Base-by-base conservation (phyloP, 2,888 invertebrate genomes). In the Ecdyonurus torrentis region DNA sequence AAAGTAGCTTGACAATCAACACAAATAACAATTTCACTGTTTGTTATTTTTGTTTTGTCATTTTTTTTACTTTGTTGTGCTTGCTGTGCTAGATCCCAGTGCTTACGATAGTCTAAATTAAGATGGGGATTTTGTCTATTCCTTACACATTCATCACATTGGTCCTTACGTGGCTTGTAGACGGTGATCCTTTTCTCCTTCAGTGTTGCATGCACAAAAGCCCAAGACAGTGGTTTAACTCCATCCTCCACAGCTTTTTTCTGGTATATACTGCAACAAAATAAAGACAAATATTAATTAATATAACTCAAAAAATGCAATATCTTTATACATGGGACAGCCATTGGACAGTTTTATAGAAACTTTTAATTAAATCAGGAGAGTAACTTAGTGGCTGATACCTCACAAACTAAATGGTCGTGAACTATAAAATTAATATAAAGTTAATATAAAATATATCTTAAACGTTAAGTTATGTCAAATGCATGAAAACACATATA, bases 1-100 rank as follows among this genome's bases (percentile, higher is more conserved):
- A 69, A 64, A 22, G 69, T 69, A 52, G 70, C 68, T 67, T 70
- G 68, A 37, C 69, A 64, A 65, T 70, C 69, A 64, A 69, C 66
- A 62, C 67, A 66, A 25, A 65, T 68, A 50, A 62, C 64, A 61
- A 62, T 60, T 37, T 65, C 61, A 63, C 67, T 63, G 61, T 62
- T 52, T 61, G 63, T 64, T 61, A 63, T 55, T 59, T 66, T 58
- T 10, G 67, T 63, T 18, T 60, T 58, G 22, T 65, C 63, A 65
- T 66, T 68, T 62, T 69, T 66, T 55, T 66, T 66, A 10, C 15
- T 37, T 5, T 37, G 5, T 37, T 37, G 37, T 10, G 37, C 37
- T 10, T 15, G 15, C 5, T 69, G 60, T 64, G 70, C 70, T 59
- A 68, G 68, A 55, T 63, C 37, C 19, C 69, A 59, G 59, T 70